phyloP scores from a whole-genome alignment of 2,113 vertebrate genomes.

The Pagrus major region DNA sequence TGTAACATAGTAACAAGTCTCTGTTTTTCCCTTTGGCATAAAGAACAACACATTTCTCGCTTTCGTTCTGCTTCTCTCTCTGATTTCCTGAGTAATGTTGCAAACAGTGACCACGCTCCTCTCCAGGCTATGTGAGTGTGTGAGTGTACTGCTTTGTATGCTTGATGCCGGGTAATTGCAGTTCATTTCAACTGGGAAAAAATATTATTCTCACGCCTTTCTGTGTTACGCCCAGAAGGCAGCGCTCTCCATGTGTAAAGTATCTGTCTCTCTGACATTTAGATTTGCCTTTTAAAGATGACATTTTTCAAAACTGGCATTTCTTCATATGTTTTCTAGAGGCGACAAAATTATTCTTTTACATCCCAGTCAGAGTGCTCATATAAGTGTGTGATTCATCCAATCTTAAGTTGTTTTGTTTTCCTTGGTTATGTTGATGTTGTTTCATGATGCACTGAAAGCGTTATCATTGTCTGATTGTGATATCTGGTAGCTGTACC shows the following conservation, averaged over 20 bases:
- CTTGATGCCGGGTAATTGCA: conserved; percentile 72
- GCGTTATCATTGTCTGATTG: conserved; percentile 11
- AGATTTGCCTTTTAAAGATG: conserved; percentile 80
- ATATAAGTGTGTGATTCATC: conserved; percentile 65
- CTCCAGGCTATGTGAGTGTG: conserved; percentile 65
- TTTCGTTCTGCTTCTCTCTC: conserved; percentile 15
- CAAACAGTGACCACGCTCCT: conserved; percentile 51
- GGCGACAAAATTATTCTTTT: conserved; percentile 73
- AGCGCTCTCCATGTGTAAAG: conserved; percentile 72
- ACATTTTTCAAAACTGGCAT: conserved; percentile 80
- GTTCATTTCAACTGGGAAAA: conserved; percentile 76
- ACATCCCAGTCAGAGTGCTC: conserved; percentile 57
- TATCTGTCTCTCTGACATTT: conserved; percentile 83
- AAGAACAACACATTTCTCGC: not conserved
- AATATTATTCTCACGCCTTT: conserved; percentile 71
- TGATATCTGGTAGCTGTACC: conserved; percentile 16
- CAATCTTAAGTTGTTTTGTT: conserved; percentile 57
- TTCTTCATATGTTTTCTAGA: conserved; percentile 76
- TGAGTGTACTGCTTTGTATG: conserved; percentile 62
- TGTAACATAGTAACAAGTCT: not conserved
- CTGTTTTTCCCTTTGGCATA: conserved; percentile 8
- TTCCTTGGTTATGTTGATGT: conserved; percentile 31
- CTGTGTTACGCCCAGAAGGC: conserved; percentile 79
- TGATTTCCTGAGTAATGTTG: conserved; percentile 61
- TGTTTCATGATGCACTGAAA: conserved; percentile 27